These are phyloP conservation scores for Leguminivora glycinivorella DNA, from an alignment of 1,140 invertebrate species.

Conservation along the genomic window DNA sequence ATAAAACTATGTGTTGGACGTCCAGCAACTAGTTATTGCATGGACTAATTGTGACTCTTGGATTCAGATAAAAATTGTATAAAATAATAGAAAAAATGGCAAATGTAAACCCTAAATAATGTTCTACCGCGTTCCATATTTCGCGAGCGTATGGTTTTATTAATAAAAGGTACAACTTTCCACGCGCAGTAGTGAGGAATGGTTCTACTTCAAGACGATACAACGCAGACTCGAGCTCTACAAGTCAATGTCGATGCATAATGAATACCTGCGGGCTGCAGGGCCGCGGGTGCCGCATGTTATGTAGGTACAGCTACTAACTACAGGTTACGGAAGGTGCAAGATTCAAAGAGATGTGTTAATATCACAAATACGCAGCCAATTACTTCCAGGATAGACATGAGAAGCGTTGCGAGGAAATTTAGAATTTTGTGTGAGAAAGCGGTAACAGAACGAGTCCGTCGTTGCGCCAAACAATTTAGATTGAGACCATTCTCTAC, in stretches of 20 bases:
- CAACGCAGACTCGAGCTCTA: constrained; percentile 5
- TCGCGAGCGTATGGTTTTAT: constrained; percentile 2
- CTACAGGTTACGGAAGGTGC: constrained; percentile 11
- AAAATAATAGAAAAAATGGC: constrained; percentile 15
- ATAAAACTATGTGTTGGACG: constrained; percentile 19
- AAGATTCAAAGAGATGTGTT: constrained; percentile 2
- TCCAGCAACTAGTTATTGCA: neutral
- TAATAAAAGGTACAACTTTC: neutral
- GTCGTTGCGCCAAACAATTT: neutral
- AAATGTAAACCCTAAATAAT: neutral
- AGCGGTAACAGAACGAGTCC: neutral
- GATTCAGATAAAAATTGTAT: constrained; percentile 20
- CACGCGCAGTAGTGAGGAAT: neutral
- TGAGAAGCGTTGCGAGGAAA: constrained; percentile 40
- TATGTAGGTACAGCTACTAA: constrained; percentile 2
- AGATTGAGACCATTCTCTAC: neutral
- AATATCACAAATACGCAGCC: constrained; percentile 39
- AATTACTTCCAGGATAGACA: constrained; percentile 34
- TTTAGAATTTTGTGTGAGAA: constrained; percentile 48
- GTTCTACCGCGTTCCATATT: neutral
- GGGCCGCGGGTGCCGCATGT: neutral
- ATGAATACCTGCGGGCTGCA: neutral
- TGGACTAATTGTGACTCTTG: constrained; percentile 17
- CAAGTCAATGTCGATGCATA: neutral
- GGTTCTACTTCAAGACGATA: constrained; percentile 10